Conservation (phyloP, 2,113 vertebrate genomes). For the Mobula birostris region DNA sequence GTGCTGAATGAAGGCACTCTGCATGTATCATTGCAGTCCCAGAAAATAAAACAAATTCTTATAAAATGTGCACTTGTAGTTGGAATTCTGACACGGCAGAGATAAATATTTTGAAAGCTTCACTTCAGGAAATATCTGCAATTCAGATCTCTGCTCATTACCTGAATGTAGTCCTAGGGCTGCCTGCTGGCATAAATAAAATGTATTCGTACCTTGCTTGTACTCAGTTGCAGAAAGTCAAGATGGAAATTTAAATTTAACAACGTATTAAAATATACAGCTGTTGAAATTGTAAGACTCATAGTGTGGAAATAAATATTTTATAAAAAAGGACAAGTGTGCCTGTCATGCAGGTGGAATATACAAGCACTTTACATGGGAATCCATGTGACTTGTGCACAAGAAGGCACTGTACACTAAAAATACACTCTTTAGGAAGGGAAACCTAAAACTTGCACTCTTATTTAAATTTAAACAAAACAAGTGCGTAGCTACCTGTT, state of each 20-base stretch:
- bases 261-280: neutral
- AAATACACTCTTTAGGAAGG: neutral
- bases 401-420: neutral
- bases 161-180: neutral
- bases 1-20: neutral
- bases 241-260: neutral
- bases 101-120: constrained; percentile 10
- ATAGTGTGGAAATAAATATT: neutral
- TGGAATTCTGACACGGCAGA: neutral
- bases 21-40: neutral
- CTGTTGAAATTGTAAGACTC: neutral
- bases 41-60: neutral
- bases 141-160: neutral
- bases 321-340: neutral
- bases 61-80: neutral
- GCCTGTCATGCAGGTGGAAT: neutral
- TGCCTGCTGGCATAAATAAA: neutral
- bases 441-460: neutral
- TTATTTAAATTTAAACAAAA: neutral
- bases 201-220: neutral
- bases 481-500: neutral
- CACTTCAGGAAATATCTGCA: constrained; percentile 7
- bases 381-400: neutral
- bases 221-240: neutral
- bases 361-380: neutral